Evolutionary conservation across 2,113 vertebrate species (phyloP).

Genomic region (Ochotona princeps): DNA sequence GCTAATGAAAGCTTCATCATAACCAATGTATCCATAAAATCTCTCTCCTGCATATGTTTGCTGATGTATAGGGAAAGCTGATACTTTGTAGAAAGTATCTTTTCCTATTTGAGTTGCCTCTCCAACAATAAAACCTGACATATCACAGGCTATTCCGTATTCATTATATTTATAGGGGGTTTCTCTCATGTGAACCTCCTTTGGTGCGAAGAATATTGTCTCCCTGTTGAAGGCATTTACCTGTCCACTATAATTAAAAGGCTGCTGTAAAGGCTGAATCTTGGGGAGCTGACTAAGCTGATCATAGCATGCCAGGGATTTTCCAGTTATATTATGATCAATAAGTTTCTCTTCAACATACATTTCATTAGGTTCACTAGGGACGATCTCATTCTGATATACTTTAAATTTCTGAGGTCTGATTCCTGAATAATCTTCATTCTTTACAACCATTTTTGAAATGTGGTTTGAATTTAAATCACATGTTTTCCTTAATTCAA

Average conservation of each 20-base stretch:
- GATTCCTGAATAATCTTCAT: neutral
- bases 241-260: neutral
- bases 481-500: neutral
- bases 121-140: neutral
- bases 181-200: neutral
- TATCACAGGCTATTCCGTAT: neutral
- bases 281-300: neutral
- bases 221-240: neutral
- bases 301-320: neutral
- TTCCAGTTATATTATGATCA: neutral
- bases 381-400: neutral
- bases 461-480: neutral
- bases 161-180: neutral
- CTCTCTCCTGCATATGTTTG: neutral
- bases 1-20: neutral
- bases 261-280: neutral
- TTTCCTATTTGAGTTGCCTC: neutral
- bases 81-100: neutral
- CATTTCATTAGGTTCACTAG: neutral
- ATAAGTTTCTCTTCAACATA: neutral
- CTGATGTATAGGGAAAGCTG: neutral
- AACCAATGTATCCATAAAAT: neutral
- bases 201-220: neutral
- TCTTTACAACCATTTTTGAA: neutral
- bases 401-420: neutral